Evolutionary conservation across 2,797 vertebrate species (phyloP).

Genomic region (Danio tinwini): DNA sequence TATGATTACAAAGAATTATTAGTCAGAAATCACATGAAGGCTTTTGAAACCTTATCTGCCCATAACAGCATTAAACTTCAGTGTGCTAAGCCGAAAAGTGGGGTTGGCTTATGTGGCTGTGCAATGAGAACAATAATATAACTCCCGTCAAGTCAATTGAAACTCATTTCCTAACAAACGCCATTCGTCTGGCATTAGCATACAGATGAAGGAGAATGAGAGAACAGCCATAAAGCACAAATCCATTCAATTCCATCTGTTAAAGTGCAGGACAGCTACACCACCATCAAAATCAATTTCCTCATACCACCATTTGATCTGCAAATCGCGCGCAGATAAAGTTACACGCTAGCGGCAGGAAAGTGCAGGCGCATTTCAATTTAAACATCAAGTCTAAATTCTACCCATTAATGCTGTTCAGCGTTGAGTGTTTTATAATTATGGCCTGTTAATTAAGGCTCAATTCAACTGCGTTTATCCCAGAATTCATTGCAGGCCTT

Average conservation of each 20-base stretch:
- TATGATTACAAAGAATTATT: slow-evolving; percentile 32
- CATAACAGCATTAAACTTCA: slow-evolving; percentile 33
- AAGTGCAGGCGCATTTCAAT: slow-evolving; percentile 54
- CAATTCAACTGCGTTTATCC: slow-evolving; percentile 66
- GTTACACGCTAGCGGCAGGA: neutral
- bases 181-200: slow-evolving; percentile 69
- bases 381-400: slow-evolving; percentile 52
- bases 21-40: slow-evolving; percentile 2
- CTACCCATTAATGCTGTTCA: slow-evolving; percentile 53
- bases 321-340: slow-evolving; percentile 22
- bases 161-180: slow-evolving; percentile 74
- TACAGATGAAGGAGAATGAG: slow-evolving; percentile 60
- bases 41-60: slow-evolving; percentile 36
- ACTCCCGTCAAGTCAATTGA: slow-evolving; percentile 74
- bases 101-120: slow-evolving; percentile 13
- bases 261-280: slow-evolving; percentile 41
- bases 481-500: slow-evolving; percentile 44
- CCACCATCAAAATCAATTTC: slow-evolving; percentile 44
- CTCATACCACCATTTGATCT: slow-evolving; percentile 31
- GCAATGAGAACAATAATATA: slow-evolving; percentile 72
- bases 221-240: slow-evolving; percentile 21
- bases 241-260: slow-evolving; percentile 48
- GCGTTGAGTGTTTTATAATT: slow-evolving; percentile 54
- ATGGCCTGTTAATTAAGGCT: slow-evolving; percentile 60
- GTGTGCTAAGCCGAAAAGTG: slow-evolving; percentile 25